Percentiles rank a stretch among this genome's conserved stretches.
phyloP scores from a whole-genome alignment of 2,797 vertebrate genomes.

The Limosa lapponica region DNA sequence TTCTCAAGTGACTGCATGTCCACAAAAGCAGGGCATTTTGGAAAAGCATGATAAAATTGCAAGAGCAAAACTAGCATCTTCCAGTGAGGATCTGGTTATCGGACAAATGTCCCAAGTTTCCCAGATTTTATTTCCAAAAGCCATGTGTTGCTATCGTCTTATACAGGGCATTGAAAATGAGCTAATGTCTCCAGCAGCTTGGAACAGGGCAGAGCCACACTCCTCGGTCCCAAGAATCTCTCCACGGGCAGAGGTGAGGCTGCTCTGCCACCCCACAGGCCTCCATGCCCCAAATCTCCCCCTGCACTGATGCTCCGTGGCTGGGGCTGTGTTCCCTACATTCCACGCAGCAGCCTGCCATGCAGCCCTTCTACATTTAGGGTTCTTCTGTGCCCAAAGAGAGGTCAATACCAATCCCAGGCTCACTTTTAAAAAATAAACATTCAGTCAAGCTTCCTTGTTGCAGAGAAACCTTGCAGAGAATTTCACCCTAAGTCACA shows the following conservation, averaged over 20 bases:
- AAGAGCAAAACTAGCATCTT: neutral
- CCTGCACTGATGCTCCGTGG: fast-evolving
- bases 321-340: neutral
- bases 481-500: slow-evolving; percentile 34
- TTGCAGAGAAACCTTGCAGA: slow-evolving; percentile 26
- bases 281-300: neutral
- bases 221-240: neutral
- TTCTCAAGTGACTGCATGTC: slow-evolving; percentile 28
- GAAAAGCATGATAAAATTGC: neutral
- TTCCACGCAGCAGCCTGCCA: neutral
- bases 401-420: neutral
- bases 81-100: neutral
- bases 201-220: neutral
- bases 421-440: neutral
- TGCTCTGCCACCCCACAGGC: neutral
- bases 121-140: neutral
- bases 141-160: neutral
- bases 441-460: neutral
- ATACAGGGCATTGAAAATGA: neutral
- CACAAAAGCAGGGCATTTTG: neutral
- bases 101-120: neutral
- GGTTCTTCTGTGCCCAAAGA: neutral
- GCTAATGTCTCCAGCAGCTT: neutral
- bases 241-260: neutral
- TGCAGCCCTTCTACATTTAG: neutral